Base-by-base conservation (phyloP, 2,113 vertebrate genomes). In the Hemichromis elongatus region DNA sequence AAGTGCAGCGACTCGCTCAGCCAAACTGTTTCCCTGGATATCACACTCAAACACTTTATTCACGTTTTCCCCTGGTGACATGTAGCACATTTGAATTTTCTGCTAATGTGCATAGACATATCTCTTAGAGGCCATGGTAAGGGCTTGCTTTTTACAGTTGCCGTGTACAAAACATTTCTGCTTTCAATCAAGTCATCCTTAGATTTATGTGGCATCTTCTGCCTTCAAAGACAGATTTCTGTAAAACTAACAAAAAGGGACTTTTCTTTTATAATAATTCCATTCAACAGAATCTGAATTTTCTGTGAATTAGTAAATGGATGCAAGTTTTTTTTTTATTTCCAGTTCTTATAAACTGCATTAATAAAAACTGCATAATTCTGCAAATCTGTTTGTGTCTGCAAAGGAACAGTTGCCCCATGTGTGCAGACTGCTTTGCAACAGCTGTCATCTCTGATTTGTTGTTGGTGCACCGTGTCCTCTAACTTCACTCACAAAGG, bases 1-100 rank as follows among this genome's bases (percentile, higher is more conserved):
- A 86, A 82, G 57, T 81, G 78, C 85, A 70, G 77, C 0, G 4
- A 3, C 77, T 77, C 30, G 2, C 59, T 81, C 16, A 0, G 88
- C 86, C 86, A 93, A 81, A 70, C 84, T 26, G 19, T 88, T 79
- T 90, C 82, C 80, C 79, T 86, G 81, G 63, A 82, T 79, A 77
- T 83, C 77, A 35, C 53, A 53, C 78, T 88, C 79, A 79, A 87
- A 89, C 86, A 73, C 82, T 86, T 89, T 28, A 79, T 66, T 92
- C 90, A 86, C 24, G 61, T 90, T 90, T 88, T 90, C 83, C 83
- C 79, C 88, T n/a, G 56, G 80, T 84, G 79, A 86, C 59, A 80
- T 83, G 73, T 55, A 45, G n/a, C n/a, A 50, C 54, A 84, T 53
- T 85, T 87, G 9, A 24, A 42, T 85, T 82, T 70, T 79, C 47